Conservation (phyloP, 2,797 vertebrate genomes). For the Alfaro cultratus region DNA sequence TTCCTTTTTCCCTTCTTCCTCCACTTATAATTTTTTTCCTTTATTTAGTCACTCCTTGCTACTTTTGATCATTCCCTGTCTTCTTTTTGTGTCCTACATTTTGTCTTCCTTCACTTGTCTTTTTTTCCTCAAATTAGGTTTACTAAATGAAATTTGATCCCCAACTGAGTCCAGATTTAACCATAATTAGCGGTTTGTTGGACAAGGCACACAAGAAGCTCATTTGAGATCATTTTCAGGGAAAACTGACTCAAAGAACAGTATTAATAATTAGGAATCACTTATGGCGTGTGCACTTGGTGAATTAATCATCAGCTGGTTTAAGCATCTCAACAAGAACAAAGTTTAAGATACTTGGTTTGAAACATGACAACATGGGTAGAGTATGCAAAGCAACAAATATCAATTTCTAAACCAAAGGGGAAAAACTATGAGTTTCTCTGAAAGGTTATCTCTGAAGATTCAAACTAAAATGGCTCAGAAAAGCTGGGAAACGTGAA, state of each 20-base stretch:
- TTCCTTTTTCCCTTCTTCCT: not conserved
- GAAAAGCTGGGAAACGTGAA: not conserved
- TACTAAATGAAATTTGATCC: not conserved
- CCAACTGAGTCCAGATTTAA: not conserved
- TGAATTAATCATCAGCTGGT: not conserved
- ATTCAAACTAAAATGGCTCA: not conserved
- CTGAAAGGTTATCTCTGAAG: not conserved
- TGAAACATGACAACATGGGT: not conserved
- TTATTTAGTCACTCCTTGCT: not conserved
- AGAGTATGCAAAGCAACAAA: not conserved
- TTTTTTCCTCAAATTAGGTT: not conserved
- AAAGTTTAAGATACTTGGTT: not conserved
- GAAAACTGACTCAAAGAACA: not conserved
- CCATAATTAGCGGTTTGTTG: not conserved
- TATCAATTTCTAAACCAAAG: not conserved
- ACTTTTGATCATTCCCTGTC: not conserved
- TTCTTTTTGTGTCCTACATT: not conserved
- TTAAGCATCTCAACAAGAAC: not conserved
- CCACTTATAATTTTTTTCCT: not conserved
- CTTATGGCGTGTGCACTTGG: not conserved
- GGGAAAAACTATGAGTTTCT: not conserved
- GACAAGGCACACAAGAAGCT: not conserved
- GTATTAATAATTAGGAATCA: too few relatives aligned
- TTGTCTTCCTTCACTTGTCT: not conserved
- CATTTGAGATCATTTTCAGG: not conserved